Evolutionary conservation across 2,797 vertebrate genomes (phyloP).

Genomic region (Acestrorhynchus altus): DNA sequence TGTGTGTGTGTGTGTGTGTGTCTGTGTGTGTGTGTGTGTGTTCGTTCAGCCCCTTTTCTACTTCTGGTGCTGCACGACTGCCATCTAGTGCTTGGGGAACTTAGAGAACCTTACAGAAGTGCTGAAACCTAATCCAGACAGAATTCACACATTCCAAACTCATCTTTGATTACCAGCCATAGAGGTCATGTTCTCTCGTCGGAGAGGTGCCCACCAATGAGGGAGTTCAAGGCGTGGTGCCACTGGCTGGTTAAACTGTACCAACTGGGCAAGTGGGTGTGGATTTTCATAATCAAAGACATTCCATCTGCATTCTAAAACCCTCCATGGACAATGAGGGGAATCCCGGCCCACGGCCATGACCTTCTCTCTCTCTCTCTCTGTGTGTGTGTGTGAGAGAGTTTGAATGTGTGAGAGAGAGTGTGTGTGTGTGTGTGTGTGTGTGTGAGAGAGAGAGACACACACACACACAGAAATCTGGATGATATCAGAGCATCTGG

Average conservation of each 20-base stretch:
- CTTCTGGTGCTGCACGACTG: conserved; percentile 25
- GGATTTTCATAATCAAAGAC: conserved; percentile 35
- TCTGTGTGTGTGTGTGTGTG: background rate
- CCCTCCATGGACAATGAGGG: conserved; percentile 46
- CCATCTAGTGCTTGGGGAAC: conserved; percentile 49
- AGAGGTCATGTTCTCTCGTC: conserved; percentile 17
- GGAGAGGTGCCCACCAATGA: background rate
- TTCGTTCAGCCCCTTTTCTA: background rate
- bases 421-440: conserved; percentile 1
- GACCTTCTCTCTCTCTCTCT: no score
- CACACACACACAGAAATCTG: conserved; percentile 33
- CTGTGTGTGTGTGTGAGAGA: no score
- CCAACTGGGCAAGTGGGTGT: background rate
- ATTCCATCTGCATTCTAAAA: conserved; percentile 49
- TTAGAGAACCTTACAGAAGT: background rate
- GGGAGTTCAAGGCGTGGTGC: background rate
- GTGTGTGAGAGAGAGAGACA: background rate
- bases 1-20: background rate
- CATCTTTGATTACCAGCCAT: conserved; percentile 22
- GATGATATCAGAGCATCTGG: conserved; percentile 67
- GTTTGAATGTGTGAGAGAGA: background rate
- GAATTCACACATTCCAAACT: background rate
- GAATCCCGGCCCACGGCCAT: conserved; percentile 62
- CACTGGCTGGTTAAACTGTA: conserved; percentile 10
- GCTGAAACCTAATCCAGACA: conserved; percentile 15